Conservation (phyloP, 2,797 vertebrate species). For the Sebastes trivittatus region DNA sequence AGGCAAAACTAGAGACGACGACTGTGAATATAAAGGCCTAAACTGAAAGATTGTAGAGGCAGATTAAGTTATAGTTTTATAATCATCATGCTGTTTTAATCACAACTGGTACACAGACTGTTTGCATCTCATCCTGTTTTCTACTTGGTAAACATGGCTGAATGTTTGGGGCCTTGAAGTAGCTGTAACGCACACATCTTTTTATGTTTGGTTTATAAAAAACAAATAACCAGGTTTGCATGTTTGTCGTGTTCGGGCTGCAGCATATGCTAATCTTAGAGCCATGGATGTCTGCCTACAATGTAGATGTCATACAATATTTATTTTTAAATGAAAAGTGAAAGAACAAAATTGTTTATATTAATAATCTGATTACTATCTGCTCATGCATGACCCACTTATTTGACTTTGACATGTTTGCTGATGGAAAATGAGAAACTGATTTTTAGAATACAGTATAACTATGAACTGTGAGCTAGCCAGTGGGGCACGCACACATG, state of each 20-base stretch:
- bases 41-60: not conserved
- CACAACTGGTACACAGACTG: not conserved
- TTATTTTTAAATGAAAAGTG: not conserved
- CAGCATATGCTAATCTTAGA: not conserved
- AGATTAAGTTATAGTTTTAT: not conserved
- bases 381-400: not conserved
- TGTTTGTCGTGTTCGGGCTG: not conserved
- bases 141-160: not conserved
- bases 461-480: no score
- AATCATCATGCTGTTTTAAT: not conserved
- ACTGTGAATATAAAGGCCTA: not conserved
- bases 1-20: not conserved
- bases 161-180: not conserved
- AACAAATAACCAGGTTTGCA: not conserved
- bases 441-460: not conserved
- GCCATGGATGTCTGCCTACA: not conserved
- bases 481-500: no score
- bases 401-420: not conserved
- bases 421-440: not conserved
- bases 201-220: not conserved
- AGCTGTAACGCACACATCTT: not conserved
- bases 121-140: not conserved
- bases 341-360: not conserved
- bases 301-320: not conserved
- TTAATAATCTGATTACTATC: not conserved